Evolutionary conservation across 2,113 vertebrate genomes (phyloP).

Genomic region (Cyprinodon brontotheroides): DNA sequence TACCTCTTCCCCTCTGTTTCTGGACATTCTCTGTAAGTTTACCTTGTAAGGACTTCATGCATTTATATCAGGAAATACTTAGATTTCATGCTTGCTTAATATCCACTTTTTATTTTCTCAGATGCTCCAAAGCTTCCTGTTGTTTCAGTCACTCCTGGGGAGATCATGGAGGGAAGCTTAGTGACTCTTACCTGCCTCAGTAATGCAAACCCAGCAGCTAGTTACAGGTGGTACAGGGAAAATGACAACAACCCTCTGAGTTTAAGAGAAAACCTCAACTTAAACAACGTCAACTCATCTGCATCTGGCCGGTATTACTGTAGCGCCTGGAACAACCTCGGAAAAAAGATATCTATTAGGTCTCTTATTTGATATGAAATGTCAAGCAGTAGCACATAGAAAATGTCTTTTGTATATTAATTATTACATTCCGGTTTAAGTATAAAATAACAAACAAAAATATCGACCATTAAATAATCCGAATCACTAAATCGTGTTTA

Average conservation of each 20-base stretch:
- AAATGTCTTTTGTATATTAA: neutral
- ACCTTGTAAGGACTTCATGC: neutral
- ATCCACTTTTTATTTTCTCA: neutral
- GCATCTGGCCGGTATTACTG: constrained; percentile 16
- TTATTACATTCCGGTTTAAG: neutral
- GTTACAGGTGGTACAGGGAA: constrained; percentile 1
- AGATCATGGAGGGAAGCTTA: neutral
- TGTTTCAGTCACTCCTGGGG: neutral
- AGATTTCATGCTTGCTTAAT: neutral
- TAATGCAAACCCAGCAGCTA: constrained; percentile 15
- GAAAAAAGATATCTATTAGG: too few species aligned
- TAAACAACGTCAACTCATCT: neutral
- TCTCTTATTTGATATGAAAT: constrained; percentile 12
- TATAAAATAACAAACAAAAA: neutral
- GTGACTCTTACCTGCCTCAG: constrained; percentile 8
- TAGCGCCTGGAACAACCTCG: neutral
- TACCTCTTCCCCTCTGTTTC: neutral
- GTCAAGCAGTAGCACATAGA: neutral
- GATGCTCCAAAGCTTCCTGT: constrained; percentile 8
- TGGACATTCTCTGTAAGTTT: constrained; percentile 12
- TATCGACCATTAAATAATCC: too few species aligned
- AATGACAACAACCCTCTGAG: neutral
- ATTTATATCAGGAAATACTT: neutral
- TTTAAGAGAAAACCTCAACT: neutral
- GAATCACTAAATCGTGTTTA: too few species aligned